Base-by-base conservation (phyloP, 2,113 vertebrate species). In the Menura novaehollandiae region DNA sequence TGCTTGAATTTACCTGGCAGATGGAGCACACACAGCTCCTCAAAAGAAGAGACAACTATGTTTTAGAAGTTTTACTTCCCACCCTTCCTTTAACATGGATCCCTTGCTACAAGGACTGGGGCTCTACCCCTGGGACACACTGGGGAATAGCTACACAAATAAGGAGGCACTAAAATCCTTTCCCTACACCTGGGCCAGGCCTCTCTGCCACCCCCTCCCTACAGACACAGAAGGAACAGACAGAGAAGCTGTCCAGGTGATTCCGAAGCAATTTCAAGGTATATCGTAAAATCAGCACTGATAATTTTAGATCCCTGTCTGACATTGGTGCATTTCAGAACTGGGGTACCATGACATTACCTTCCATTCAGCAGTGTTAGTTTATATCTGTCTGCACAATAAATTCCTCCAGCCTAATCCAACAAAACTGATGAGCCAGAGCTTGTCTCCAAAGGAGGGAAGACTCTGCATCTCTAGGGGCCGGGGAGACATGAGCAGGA, bases 231-330 rank as follows among this genome's bases (percentile, higher is more conserved):
- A 53, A 5, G 69, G 20, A 80, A 11, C 44, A 43, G 30, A 33
- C 15, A 58, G 9, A 68, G 39, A 73, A 53, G 10, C 9, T 64
- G 6, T 13, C 21, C 18, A 30, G 47, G 30, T 69, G 23, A 74
- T 23, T 74, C n/a, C 27, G 33, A 82, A 93, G 62, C 26, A 46
- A 88, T 59, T 68, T 85, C 33, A 35, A 83, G 11, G 49, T 32
- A 41, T 28, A 4, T 4, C 0, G 0, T n/a, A 60, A 83, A 60
- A 79, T 51, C 55, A 88, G 26, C n/a, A 60, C 17, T 0, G 0
- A 15, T 33, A 41, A 66, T 39, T 83, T 71, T 28, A 66, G n/a
- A 49, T n/a, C 23, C 15, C 64, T 41, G 14, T 17, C 39, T 39
- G 28, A 35, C n/a, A 33, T 7, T 5, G 24, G 16, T 9, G 41